Percentiles rank a stretch among this genome's conserved stretches.
These are phyloP conservation scores for Acromyrmex echinatior DNA, from an alignment of 1,140 invertebrate genomes.

Conservation along the genomic window DNA sequence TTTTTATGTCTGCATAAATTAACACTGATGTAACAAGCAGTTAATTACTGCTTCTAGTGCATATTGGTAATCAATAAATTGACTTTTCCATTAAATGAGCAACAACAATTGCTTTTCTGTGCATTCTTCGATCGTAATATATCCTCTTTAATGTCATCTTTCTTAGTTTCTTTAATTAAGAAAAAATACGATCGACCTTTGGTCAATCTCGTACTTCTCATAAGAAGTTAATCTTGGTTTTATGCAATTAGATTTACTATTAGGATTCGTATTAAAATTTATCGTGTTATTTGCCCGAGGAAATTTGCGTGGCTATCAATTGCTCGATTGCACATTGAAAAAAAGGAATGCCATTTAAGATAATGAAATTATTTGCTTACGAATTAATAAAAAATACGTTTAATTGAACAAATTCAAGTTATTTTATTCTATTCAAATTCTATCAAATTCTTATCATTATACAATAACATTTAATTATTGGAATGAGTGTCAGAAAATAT, in stretches of 20 bases:
- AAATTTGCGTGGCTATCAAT: conserved; percentile 32
- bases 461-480: neutral
- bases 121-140: neutral
- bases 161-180: conserved; percentile 52
- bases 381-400: conserved; percentile 4
- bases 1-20: conserved; percentile 50
- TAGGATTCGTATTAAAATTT: conserved; percentile 11
- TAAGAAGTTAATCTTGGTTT: conserved; percentile 36
- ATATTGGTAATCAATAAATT: conserved; percentile 43
- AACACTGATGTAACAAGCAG: conserved; percentile 17
- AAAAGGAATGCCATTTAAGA: neutral
- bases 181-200: conserved; percentile 5
- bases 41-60: conserved; percentile 20
- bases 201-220: neutral
- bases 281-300: conserved; percentile 19
- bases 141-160: conserved; percentile 40
- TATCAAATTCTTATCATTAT: neutral
- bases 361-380: neutral
- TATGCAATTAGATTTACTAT: conserved; percentile 10
- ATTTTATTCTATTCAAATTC: neutral
- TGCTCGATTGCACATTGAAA: neutral
- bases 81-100: conserved; percentile 19
- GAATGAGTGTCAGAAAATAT: neutral
- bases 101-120: conserved; percentile 7
- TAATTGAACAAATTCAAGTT: neutral